A percentile compares a stretch with the other conserved stretches of the same genome.
Evolutionary conservation across 1,140 invertebrate genomes (phyloP).

Genomic region (Lordiphosa collinella): DNA sequence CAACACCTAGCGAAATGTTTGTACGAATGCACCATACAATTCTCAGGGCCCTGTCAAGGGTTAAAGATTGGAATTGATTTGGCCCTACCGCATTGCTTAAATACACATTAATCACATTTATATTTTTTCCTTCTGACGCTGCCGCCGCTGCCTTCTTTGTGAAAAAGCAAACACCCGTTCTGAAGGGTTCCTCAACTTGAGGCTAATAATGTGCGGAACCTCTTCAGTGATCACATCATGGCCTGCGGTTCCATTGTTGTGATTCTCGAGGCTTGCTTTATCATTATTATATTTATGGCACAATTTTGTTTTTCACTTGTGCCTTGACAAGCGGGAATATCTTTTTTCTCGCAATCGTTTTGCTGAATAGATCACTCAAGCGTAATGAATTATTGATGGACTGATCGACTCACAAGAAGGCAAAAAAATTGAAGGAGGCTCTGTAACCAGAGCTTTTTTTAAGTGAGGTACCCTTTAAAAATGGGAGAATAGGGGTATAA

Average conservation of each 20-base stretch:
- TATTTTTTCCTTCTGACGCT: conserved; percentile 17
- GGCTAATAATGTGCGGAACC: conserved; percentile 70
- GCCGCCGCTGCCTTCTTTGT: conserved; percentile 39
- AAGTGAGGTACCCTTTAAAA: too few relatives aligned
- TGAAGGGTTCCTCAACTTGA: conserved; percentile 63
- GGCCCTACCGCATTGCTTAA: conserved; percentile 60
- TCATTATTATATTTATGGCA: conserved; percentile 75
- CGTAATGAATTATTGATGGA: conserved; percentile 74
- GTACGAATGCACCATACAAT: background rate
- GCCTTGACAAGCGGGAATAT: conserved; percentile 69
- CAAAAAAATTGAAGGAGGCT: conserved; percentile 20
- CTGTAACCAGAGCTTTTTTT: conserved; percentile 40
- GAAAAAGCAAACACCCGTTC: conserved; percentile 62
- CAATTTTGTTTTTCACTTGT: conserved; percentile 68
- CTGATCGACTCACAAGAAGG: conserved; percentile 18
- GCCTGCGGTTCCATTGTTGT: conserved; percentile 45
- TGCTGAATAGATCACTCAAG: conserved; percentile 65
- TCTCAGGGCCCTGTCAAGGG: conserved; percentile 18
- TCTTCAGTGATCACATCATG: conserved; percentile 3
- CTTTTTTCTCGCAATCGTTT: conserved; percentile 69
- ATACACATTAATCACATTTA: conserved; percentile 40
- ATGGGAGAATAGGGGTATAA: too few relatives aligned
- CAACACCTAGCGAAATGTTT: conserved; percentile 55
- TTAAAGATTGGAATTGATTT: conserved; percentile 43
- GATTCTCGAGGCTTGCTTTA: conserved; percentile 24